Evolutionary conservation across 2,888 invertebrate genomes (phyloP).

Genomic region (Conomelus anceps): DNA sequence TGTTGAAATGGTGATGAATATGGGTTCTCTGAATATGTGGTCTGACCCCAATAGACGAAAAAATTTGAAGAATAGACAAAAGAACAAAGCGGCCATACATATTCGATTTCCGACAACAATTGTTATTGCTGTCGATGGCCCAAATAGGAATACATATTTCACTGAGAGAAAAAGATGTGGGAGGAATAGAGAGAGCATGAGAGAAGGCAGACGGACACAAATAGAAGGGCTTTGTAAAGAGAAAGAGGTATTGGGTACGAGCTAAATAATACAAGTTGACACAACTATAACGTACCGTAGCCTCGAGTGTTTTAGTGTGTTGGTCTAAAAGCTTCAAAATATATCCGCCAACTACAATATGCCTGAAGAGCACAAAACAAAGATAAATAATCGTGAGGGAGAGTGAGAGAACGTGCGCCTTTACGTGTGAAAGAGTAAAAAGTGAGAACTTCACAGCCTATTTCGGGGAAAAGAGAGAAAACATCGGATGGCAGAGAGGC

Average conservation of each 20-base stretch:
- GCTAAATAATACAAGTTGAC: not conserved
- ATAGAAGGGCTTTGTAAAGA: not conserved
- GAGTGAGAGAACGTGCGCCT: not conserved
- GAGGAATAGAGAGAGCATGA: not conserved
- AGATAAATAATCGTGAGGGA: not conserved
- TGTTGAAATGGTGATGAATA: not conserved
- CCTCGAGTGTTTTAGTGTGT: not conserved
- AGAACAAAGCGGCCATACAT: not conserved
- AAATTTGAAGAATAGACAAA: not conserved
- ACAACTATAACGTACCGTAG: not conserved
- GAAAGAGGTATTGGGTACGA: not conserved
- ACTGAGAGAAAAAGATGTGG: not conserved
- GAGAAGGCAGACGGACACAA: too few species aligned
- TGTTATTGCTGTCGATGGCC: not conserved
- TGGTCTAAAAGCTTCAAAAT: not conserved
- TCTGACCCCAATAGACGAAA: not conserved
- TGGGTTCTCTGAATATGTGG: not conserved
- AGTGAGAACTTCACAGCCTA: not conserved
- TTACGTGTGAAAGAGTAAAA: not conserved
- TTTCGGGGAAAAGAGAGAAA: too few species aligned
- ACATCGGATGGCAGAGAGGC: too few species aligned
- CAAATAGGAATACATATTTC: not conserved
- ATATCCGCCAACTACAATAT: not conserved
- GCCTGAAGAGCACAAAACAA: not conserved
- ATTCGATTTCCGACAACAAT: not conserved